A percentile compares a stretch with the other conserved stretches of the same genome.
These are phyloP conservation scores for Temnothorax longispinosus DNA, from an alignment of 1,140 invertebrate genomes.

Conservation along the genomic window DNA sequence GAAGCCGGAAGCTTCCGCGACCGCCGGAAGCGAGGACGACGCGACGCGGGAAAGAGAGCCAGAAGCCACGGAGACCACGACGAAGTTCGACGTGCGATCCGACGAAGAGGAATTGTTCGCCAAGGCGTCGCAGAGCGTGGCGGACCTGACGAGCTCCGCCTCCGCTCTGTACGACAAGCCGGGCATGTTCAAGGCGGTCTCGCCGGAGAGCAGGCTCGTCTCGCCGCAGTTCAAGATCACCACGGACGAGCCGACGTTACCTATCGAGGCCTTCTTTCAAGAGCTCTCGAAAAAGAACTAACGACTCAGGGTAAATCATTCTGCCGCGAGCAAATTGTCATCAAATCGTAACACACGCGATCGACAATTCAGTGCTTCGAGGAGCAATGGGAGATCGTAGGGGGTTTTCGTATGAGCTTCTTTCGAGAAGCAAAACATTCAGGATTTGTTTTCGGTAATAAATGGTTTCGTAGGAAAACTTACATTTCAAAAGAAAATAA, in stretches of 20 bases:
- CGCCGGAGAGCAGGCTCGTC: constrained; percentile 78
- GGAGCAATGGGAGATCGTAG: not conserved
- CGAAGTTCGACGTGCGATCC: not conserved
- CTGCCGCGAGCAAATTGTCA: not conserved
- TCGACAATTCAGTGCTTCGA: constrained; percentile 23
- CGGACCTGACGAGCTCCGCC: constrained; percentile 86
- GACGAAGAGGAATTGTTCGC: constrained; percentile 82
- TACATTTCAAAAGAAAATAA: not conserved
- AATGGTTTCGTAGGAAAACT: not conserved
- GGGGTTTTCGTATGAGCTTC: not conserved
- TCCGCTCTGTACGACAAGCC: constrained; percentile 84
- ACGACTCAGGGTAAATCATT: not conserved
- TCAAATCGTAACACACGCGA: not conserved
- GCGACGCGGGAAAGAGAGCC: not conserved
- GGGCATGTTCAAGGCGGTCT: constrained; percentile 84
- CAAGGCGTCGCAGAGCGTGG: constrained; percentile 84
- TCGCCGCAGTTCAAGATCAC: constrained; percentile 81
- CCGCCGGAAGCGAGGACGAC: not conserved
- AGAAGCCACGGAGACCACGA: not conserved
- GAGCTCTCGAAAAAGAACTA: constrained; percentile 79
- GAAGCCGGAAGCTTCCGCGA: not conserved
- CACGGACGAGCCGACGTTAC: constrained; percentile 86
- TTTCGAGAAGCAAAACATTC: not conserved
- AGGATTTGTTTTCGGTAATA: not conserved
- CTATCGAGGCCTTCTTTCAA: constrained; percentile 86